Base-by-base conservation (phyloP, 2,113 vertebrate genomes). In the Scytalopus superciliaris region DNA sequence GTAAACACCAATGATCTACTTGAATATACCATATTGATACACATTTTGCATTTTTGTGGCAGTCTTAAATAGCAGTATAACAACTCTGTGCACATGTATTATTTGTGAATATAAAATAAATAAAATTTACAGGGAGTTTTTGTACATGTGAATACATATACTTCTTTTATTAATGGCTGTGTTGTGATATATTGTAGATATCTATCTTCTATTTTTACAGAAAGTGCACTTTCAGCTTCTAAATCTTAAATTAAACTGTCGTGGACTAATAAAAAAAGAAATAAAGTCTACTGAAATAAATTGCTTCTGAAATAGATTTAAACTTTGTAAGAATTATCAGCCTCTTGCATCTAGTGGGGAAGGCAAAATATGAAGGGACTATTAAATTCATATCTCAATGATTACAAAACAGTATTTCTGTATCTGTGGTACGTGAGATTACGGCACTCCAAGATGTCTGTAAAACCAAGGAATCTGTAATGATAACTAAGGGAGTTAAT, bases 241-340 rank as follows among this genome's bases (percentile, higher is more conserved):
- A 93, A 94, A 93, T 86, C 85, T 81, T 92, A 95, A 92, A 94
- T 82, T 84, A 91, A 92, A 90, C 47, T 88, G 60, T 35, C 0
- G 0, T 47, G 24, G 60, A 66, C 45, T 81, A 89, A 90, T 81
- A 93, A 93, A 94, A 92, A 90, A 92, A 74, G 39, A 87, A 94
- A 74, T 78, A 91, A 91, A 93, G 10, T 69, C 70, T 57, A 47
- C 62, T 35, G 70, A 95, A 95, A 95, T 91, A 96, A 93, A 96
- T 89, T 95, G n/a, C 31, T 12, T 93, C 74, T 93, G 89, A 96
- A 96, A 90, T 57, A 94, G 62, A 88, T 91, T 95, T 91, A 93
- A 87, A 88, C 50, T 83, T 89, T 47, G n/a, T 47, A 50, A 93
- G 81, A 85, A 85, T 96, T 93, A 96, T 96, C 96, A 74, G 33